Evolutionary conservation across 2,797 vertebrate genomes (phyloP).

Genomic region (Dipus sagitta): DNA sequence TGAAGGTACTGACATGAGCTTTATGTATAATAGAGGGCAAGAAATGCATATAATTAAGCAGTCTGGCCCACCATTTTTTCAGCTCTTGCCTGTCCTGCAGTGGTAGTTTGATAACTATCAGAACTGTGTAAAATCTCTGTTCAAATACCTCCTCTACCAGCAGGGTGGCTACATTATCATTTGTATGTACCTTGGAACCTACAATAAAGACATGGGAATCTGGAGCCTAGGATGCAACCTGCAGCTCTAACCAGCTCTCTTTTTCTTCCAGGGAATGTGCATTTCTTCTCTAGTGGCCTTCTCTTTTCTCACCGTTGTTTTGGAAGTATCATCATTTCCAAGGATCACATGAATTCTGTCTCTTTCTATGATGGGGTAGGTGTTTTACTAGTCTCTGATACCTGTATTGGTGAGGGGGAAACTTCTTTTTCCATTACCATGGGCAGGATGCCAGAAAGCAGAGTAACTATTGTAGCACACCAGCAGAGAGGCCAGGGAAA

Average conservation of each 20-base stretch:
- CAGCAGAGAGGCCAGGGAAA: neutral
- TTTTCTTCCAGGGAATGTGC: conserved; percentile 92
- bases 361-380: conserved; percentile 94
- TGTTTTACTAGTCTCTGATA: conserved; percentile 41
- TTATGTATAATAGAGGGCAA: neutral
- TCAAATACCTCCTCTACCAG: neutral
- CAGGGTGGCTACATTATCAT: neutral
- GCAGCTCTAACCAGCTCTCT: conserved; percentile 66
- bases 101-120: neutral
- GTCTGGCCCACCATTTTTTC: neutral
- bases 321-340: conserved; percentile 92
- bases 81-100: neutral
- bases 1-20: neutral
- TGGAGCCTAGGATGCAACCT: neutral
- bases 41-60: neutral
- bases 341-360: conserved; percentile 91
- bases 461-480: neutral
- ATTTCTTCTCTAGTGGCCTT: conserved; percentile 95
- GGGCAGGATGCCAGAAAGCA: neutral
- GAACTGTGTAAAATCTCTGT: neutral
- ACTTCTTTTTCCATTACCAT: neutral
- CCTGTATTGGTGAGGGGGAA: conserved; percentile 18
- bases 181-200: neutral
- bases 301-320: conserved; percentile 93
- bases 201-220: neutral